Base-by-base conservation (phyloP, 2,113 vertebrate species). In the Eurystomus gularis region DNA sequence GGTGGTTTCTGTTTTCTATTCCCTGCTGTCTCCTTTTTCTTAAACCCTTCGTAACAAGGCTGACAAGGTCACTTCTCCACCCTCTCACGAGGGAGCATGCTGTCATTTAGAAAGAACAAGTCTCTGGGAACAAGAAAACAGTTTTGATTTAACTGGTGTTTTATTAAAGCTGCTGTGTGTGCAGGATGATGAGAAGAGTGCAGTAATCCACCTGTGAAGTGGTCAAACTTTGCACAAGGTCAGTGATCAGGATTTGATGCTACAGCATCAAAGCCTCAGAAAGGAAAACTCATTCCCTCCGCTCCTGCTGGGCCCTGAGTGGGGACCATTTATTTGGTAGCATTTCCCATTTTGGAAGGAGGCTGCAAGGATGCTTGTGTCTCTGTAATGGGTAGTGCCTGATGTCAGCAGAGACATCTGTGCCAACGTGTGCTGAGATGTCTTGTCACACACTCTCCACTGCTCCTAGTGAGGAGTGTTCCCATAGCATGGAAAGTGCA, bases 1-100 rank as follows among this genome's bases (percentile, higher is more conserved):
- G 82, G 33, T 29, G 82, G 48, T 71, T 87, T 70, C 81, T 95
- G 48, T 64, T 94, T 91, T 85, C 70, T 94, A 13, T 87, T 94
- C 85, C 66, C 39, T 79, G 48, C 70, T 96, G 85, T 79, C 66
- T 72, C 35, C 20, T 93, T 91, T 91, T 89, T 70, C 78, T 92
- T 82, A 68, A 87, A n/a, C 35, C 58, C 44, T 76, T 94, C 39
- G 57, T 75, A 73, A 60, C 0, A 0, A 89, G 40, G 37, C 68
- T 94, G 80, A 93, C 71, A 91, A 83, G 48, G 85, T 70, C 84
- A 48, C 52, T 84, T 90, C 81, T 91, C 70, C 70, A 69, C 70
- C 75, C 68, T n/a, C 68, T 94, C 81, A 83, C 71, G 80, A 77
- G 68, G 49, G 66, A 90, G 17, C 20, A 40, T 65, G 44, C 55